Evolutionary conservation across 1,140 invertebrate species (phyloP).

Genomic region (Trichogramma pretiosum): DNA sequence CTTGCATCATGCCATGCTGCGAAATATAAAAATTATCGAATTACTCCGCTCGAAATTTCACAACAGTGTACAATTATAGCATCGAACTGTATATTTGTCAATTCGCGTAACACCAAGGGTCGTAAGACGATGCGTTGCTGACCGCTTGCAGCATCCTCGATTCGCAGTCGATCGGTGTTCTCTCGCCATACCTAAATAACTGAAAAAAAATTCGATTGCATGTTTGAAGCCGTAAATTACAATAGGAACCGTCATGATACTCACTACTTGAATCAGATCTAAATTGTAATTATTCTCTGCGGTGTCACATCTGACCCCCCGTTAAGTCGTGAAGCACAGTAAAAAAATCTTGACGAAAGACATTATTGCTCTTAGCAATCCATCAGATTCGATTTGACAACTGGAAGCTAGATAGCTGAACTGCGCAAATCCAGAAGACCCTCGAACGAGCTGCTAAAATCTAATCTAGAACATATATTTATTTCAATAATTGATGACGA

Average conservation of each 20-base stretch:
- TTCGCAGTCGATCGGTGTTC: constrained; percentile 43
- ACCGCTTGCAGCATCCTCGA: constrained; percentile 41
- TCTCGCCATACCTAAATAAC: constrained; percentile 50
- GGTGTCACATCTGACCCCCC: not conserved
- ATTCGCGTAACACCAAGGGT: constrained; percentile 45
- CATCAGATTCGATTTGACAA: not conserved
- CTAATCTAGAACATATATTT: too few relatives aligned
- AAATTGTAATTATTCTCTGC: too few relatives aligned
- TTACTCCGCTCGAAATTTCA: not conserved
- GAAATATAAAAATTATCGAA: not conserved
- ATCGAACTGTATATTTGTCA: constrained; percentile 42
- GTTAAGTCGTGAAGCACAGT: not conserved
- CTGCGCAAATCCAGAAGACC: not conserved
- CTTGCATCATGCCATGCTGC: constrained; percentile 6
- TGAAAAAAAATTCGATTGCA: constrained; percentile 17
- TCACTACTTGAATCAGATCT: constrained; percentile 8
- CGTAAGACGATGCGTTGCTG: constrained; percentile 22
- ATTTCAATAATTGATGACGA: too few relatives aligned
- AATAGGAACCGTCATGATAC: not conserved
- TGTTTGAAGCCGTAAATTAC: not conserved
- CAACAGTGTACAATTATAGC: too few relatives aligned
- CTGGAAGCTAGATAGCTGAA: not conserved
- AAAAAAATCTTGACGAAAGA: not conserved
- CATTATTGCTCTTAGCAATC: not conserved
- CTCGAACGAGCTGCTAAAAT: constrained; percentile 15